Conservation (phyloP, 2,888 invertebrate species). For the Tipula helvola region DNA sequence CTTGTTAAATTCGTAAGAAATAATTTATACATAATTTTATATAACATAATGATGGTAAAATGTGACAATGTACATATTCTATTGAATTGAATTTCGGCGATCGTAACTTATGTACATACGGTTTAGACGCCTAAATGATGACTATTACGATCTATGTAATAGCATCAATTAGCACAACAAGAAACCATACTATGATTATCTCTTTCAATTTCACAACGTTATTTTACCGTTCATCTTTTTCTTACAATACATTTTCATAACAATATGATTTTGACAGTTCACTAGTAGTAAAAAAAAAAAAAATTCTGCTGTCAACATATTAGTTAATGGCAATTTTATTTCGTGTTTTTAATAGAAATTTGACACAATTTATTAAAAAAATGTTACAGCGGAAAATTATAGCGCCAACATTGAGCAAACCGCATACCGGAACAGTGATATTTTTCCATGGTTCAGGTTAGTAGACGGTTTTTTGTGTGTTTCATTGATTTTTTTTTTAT, state of each 20-base stretch:
- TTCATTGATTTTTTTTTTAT: not conserved
- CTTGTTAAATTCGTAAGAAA: not conserved
- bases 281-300: not conserved
- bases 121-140: not conserved
- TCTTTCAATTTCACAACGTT: not conserved
- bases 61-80: not conserved
- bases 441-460: conserved; percentile 61
- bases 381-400: conserved; percentile 17
- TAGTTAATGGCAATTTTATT: not conserved
- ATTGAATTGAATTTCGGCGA: not conserved
- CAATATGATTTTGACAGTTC: not conserved
- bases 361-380: not conserved
- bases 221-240: not conserved
- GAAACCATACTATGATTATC: not conserved
- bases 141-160: not conserved
- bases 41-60: not conserved
- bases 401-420: conserved; percentile 30
- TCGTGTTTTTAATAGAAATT: not conserved
- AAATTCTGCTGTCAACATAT: not conserved
- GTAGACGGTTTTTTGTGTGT: conserved; percentile 11
- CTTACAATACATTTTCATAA: not conserved
- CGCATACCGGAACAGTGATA: conserved; percentile 48
- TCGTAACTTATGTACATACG: not conserved
- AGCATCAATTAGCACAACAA: not conserved
- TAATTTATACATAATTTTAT: not conserved